A percentile compares a stretch with the other conserved stretches of the same genome.
These are phyloP conservation scores for Calonectris borealis DNA, from an alignment of 2,113 vertebrate species.

Conservation along the genomic window DNA sequence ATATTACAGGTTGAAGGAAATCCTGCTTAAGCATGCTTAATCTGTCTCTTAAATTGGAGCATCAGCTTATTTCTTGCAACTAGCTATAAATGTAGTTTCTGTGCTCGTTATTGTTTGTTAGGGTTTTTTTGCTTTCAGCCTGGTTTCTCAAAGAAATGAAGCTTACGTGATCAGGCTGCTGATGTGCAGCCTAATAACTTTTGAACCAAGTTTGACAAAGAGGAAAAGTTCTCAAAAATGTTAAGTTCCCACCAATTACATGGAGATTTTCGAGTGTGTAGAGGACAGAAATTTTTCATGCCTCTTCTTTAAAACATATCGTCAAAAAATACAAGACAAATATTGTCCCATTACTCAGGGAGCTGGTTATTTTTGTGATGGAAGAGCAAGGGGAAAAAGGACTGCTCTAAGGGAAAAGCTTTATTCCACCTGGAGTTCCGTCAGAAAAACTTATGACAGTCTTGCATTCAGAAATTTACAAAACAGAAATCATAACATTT, in stretches of 20 bases:
- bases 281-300: neutral
- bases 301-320: neutral
- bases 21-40: conserved; percentile 44
- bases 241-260: neutral
- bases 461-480: neutral
- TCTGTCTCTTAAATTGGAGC: conserved; percentile 10
- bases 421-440: neutral
- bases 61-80: neutral
- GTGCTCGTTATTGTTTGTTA: neutral
- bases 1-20: conserved; percentile 54
- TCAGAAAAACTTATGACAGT: neutral
- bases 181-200: neutral
- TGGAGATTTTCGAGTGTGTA: neutral
- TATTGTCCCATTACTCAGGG: neutral
- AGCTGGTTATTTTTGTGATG: neutral
- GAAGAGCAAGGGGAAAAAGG: neutral
- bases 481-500: neutral
- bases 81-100: neutral
- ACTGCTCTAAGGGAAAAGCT: neutral
- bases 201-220: neutral
- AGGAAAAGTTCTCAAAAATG: neutral
- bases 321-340: neutral
- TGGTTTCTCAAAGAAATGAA: neutral
- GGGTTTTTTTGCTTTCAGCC: neutral
- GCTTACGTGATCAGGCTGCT: neutral